Base-by-base conservation (phyloP, 1,140 invertebrate genomes). In the Drosophila bocqueti region DNA sequence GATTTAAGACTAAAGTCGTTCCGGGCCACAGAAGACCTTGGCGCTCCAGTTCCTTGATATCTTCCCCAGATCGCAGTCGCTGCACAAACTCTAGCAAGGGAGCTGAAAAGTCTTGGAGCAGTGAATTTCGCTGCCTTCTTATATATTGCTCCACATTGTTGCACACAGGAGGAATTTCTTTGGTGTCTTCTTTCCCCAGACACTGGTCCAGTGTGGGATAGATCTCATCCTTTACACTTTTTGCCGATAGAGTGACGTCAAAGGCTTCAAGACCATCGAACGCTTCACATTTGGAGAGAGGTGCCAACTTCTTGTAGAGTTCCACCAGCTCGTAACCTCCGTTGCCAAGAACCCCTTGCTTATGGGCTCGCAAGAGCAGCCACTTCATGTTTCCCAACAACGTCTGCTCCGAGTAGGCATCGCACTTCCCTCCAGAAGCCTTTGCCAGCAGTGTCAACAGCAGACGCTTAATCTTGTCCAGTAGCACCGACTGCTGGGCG, bases 101-200 rank as follows among this genome's bases (percentile, higher is more conserved):
- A 1, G 91, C 84, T 43, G 95, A 93, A 92, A 96, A 96, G 92
- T 98, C 97, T 93, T 97, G 96, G 13, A 96, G 91, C 24, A 98
- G 91, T 4, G 97, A 93, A 13, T 96, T 93, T 83, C 96, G 97
- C 78, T 98, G 97, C 0, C 96, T 94, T 81, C 97, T 96, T 13
- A 98, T 91, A 85, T 98, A 98, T 76, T 97, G 95, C 31, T 96
- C 45, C 3, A 79, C 75, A 47, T 89, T 45, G 26, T 26, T 43
- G 2, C 31, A 16, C 9, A 2, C 11, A 6, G 54, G 0, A 10
- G 9, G n/a, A 18, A n/a, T 10, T 34, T 55, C 15, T 4, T 31
- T 26, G 8, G 38, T 24, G 3, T 2, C 1, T 52, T 34, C 18
- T 8, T 64, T 34, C 7, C 47, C n/a, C 13, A 74, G 26, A 26